Conservation (phyloP, 2,113 vertebrate species). For the Ceyx cyanopectus region DNA sequence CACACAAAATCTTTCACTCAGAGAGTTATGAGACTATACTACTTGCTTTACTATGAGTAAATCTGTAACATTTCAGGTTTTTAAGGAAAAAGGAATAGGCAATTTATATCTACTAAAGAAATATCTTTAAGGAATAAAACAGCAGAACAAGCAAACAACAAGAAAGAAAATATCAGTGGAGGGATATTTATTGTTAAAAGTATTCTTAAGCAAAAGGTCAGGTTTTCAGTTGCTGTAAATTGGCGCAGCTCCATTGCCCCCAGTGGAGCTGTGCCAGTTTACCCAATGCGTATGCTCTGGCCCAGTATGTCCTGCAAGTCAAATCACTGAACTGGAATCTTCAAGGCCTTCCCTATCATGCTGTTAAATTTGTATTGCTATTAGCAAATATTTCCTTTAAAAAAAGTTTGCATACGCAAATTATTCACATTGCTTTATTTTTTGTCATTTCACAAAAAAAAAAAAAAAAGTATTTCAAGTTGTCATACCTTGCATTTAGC, state of each 20-base stretch:
- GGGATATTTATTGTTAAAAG: neutral
- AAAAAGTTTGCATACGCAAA: constrained; percentile 74
- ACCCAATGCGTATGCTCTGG: neutral
- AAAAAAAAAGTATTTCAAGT: constrained; percentile 58
- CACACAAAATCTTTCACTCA: neutral
- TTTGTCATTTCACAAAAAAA: constrained; percentile 75
- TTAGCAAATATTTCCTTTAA: neutral
- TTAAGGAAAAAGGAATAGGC: neutral
- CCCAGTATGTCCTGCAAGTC: neutral
- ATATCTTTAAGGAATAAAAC: neutral
- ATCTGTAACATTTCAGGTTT: neutral
- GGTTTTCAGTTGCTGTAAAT: neutral
- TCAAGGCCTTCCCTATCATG: neutral
- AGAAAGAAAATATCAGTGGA: neutral
- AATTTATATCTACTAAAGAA: neutral
- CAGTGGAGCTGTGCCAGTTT: neutral
- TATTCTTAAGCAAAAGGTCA: neutral
- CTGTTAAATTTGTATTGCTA: neutral
- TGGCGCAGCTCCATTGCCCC: neutral
- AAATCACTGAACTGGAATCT: neutral
- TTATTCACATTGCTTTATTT: constrained; percentile 81
- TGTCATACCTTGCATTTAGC: constrained; percentile 75
- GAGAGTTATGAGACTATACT: neutral
- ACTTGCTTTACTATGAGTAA: neutral
- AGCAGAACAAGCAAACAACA: neutral